A percentile compares a stretch with the other conserved stretches of the same genome.
phyloP scores from a whole-genome alignment of 2,888 invertebrate species.

The Nemotelus pantherinus region DNA sequence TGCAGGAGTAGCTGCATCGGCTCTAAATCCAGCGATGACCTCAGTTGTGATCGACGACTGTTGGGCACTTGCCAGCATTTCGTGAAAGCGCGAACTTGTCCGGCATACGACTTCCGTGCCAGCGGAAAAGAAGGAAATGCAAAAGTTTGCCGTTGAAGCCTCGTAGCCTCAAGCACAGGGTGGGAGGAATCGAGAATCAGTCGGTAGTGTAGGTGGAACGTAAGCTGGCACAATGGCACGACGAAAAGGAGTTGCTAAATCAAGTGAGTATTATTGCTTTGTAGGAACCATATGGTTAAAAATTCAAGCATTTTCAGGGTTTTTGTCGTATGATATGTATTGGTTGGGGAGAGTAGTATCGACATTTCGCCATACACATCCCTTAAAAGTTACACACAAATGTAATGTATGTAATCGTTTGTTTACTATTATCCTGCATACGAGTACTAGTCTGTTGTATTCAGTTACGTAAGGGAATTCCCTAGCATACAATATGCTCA shows the following conservation, averaged over 20 bases:
- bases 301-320: not conserved
- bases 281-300: constrained; percentile 22
- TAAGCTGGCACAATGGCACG: constrained; percentile 47
- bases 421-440: not conserved
- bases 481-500: constrained; percentile 33
- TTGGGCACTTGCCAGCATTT: constrained; percentile 32
- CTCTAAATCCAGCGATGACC: constrained; percentile 33
- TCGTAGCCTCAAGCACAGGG: not conserved
- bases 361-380: too few relatives aligned
- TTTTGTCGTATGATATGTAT: too few relatives aligned
- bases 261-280: constrained; percentile 46
- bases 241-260: constrained; percentile 50
- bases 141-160: not conserved
- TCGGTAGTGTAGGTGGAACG: not conserved
- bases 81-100: not conserved
- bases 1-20: constrained; percentile 23
- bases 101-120: constrained; percentile 7
- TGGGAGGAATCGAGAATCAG: not conserved
- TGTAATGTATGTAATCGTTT: too few relatives aligned
- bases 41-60: constrained; percentile 10
- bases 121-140: constrained; percentile 18
- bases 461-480: constrained; percentile 51
- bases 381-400: too few relatives aligned
- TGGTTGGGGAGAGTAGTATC: too few relatives aligned
- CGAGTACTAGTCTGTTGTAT: not conserved